These are phyloP conservation scores for Macropis europaea DNA, from an alignment of 2,888 invertebrate species.

Conservation along the genomic window DNA sequence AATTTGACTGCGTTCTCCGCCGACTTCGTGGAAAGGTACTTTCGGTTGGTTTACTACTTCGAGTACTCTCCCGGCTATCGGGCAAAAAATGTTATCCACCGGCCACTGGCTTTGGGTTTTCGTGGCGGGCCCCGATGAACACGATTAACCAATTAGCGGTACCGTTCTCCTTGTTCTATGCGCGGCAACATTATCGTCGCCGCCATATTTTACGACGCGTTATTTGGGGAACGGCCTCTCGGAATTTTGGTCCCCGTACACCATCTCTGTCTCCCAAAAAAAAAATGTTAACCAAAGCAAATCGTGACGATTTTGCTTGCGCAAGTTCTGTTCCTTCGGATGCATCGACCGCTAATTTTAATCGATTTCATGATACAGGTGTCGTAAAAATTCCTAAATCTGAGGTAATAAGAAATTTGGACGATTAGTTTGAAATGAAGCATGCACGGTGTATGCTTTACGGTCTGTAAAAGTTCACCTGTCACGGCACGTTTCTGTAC, in stretches of 20 bases:
- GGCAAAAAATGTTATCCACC: slow-evolving; percentile 47
- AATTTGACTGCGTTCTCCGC: slow-evolving; percentile 47
- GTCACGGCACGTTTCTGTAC: too few species aligned
- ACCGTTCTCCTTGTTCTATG: slow-evolving; percentile 46
- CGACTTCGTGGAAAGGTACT: slow-evolving; percentile 53
- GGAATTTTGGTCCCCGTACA: slow-evolving; percentile 17
- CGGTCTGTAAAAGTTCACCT: too few species aligned
- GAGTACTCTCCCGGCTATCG: slow-evolving; percentile 26
- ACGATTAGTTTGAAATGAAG: too few species aligned
- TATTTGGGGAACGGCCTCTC: slow-evolving; percentile 25
- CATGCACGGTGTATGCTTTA: too few species aligned
- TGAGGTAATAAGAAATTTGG: too few species aligned
- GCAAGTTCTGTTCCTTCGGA: too few species aligned
- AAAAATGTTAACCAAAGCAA: too few species aligned
- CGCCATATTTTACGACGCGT: slow-evolving; percentile 38
- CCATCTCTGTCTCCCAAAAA: too few species aligned
- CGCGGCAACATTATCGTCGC: slow-evolving; percentile 39
- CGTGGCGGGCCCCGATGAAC: slow-evolving; percentile 53
- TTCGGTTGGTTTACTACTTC: slow-evolving; percentile 46
- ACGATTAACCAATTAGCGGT: slow-evolving; percentile 65
- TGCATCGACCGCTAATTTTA: too few species aligned
- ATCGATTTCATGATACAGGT: too few species aligned
- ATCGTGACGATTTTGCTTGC: too few species aligned
- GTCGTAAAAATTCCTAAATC: too few species aligned
- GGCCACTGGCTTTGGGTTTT: slow-evolving; percentile 43